Percentiles rank a stretch among this genome's conserved stretches.
phyloP scores from a whole-genome alignment of 2,888 invertebrate species.

The Julus scandinavius region DNA sequence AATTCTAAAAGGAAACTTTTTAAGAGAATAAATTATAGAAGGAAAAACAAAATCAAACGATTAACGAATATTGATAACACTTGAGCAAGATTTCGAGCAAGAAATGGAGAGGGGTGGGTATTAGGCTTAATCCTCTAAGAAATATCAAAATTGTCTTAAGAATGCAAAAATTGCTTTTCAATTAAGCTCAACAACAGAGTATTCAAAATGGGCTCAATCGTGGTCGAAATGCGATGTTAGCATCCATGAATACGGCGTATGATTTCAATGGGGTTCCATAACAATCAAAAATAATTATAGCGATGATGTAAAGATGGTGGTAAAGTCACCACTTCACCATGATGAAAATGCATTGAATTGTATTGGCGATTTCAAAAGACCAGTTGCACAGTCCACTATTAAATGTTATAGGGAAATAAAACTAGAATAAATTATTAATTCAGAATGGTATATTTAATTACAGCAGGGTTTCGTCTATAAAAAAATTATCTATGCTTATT shows the following conservation, averaged over 20 bases:
- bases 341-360: neutral
- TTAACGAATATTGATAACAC: neutral
- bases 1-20: neutral
- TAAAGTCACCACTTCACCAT: neutral
- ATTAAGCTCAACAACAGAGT: slow-evolving; percentile 49
- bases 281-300: neutral
- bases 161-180: slow-evolving; percentile 12
- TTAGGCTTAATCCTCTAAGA: neutral
- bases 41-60: neutral
- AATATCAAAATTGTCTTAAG: slow-evolving; percentile 13
- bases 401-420: neutral
- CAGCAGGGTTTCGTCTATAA: neutral
- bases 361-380: too few relatives aligned
- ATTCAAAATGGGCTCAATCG: slow-evolving; percentile 45
- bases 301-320: too few relatives aligned
- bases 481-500: too few relatives aligned
- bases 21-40: neutral
- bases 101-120: neutral
- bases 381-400: slow-evolving; percentile 3
- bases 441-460: neutral
- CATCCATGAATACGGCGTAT: neutral
- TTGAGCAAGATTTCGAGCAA: slow-evolving; percentile 38
- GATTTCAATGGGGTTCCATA: neutral
- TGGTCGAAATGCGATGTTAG: neutral
- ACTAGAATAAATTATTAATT: neutral